Evolutionary conservation across 2,888 invertebrate species (phyloP).

Genomic region (Ichneumoninae sp.): DNA sequence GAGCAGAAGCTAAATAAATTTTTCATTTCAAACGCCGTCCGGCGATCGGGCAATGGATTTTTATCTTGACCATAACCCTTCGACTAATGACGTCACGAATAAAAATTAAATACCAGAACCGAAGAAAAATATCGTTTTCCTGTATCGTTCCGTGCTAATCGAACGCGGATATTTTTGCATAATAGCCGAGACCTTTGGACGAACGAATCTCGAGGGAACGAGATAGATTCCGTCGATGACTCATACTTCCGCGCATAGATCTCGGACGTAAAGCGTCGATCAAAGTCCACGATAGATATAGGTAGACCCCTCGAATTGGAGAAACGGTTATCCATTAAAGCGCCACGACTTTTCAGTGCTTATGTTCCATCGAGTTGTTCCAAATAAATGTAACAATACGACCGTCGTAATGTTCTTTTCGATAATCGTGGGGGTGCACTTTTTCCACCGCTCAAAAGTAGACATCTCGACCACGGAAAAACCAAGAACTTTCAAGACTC

Average conservation of each 20-base stretch:
- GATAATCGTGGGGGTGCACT: too few relatives aligned
- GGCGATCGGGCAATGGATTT: neutral
- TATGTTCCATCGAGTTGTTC: neutral
- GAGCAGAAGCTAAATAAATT: neutral
- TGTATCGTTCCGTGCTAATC: constrained; percentile 14
- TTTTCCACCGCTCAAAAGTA: too few relatives aligned
- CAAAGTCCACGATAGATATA: constrained; percentile 16
- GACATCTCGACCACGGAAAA: too few relatives aligned
- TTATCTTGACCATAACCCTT: neutral
- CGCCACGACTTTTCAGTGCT: neutral
- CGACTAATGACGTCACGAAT: neutral
- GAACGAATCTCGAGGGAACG: constrained; percentile 29
- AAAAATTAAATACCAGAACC: neutral
- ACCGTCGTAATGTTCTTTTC: too few relatives aligned
- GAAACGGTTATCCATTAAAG: neutral
- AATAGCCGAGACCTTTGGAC: constrained; percentile 49
- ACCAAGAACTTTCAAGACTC: too few relatives aligned
- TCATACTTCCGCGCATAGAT: neutral
- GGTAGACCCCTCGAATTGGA: neutral
- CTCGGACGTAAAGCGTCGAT: neutral
- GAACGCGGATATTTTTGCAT: constrained; percentile 37
- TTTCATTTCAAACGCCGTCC: neutral
- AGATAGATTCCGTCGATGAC: constrained; percentile 37
- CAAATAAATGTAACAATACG: neutral
- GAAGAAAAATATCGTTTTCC: neutral